Evolutionary conservation across 2,113 vertebrate genomes (phyloP), one percentile per base, ranked within the genome.

Genomic region (Benitochromis conjunctus): DNA sequence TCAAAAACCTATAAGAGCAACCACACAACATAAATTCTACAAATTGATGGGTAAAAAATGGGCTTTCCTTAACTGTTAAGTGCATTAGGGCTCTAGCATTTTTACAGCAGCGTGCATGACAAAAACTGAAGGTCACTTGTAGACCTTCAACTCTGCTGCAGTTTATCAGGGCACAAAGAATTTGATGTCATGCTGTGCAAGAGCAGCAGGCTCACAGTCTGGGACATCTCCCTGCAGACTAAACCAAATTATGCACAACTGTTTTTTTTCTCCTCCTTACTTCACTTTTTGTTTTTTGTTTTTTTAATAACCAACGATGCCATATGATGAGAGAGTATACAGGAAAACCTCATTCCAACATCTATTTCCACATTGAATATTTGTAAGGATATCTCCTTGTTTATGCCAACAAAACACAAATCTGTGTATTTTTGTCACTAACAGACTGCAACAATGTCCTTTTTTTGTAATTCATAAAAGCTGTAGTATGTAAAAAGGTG

Each of bases 121-220:
- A 80, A 80, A 55, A 60, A 11, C 14, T 79, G 55, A 87, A 81
- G 89, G 80, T 91, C 83, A 81, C 51, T 66, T 31, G 3, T 1
- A 82, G 82, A 41, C 81, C 71, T 76, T 66, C 69, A 46, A 4
- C 26, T 48, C 54, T 13, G 58, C 69, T 69, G 84, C 71, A 60
- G 55, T 84, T 86, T 76, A 58, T 88, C 56, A 60, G 16, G 38
- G 21, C 48, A 48, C 54, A 85, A 87, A 86, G 57, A 84, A 84
- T 86, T 57, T 34, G n/a, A 48, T 18, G 31, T 24, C 43, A 38
- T 58, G 71, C 60, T 80, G 69, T 54, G 41, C 21, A 56, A 56
- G 55, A 58, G 54, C 84, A 86, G 64, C 56, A 58, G 69, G 26
- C 82, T 78, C 76, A 21, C 60, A 54, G 53, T 24, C 60, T 31